Percentiles rank a stretch among this genome's conserved stretches.
Evolutionary conservation across 2,113 vertebrate species (phyloP).

Genomic region (Thinocorus orbignyianus): DNA sequence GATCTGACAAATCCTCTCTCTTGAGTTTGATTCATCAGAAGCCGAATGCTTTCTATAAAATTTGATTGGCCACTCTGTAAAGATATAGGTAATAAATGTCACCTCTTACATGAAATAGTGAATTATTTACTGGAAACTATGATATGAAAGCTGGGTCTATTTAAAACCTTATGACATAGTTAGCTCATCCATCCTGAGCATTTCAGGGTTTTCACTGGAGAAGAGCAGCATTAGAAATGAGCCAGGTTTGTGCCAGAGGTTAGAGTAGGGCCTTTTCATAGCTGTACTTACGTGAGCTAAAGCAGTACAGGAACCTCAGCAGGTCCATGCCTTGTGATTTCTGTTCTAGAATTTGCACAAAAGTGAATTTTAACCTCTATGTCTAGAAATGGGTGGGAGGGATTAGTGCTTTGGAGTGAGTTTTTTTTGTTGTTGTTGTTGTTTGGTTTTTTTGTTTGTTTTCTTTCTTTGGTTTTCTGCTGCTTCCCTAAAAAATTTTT

Average conservation of each 20-base stretch:
- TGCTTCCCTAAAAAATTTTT: neutral
- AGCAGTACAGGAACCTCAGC: neutral
- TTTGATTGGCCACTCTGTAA: neutral
- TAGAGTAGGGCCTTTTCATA: neutral
- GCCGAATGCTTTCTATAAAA: neutral
- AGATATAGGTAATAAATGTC: neutral
- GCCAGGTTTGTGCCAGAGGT: neutral
- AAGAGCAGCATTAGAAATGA: neutral
- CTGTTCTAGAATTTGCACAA: neutral
- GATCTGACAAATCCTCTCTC: neutral
- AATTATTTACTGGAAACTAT: neutral
- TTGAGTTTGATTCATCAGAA: neutral
- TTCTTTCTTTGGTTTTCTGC: neutral
- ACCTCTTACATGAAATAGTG: neutral
- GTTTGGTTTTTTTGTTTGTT: neutral
- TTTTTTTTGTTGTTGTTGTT: too few species aligned
- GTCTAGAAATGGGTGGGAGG: too few species aligned
- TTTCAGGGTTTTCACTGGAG: neutral
- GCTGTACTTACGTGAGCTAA: neutral
- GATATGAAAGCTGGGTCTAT: neutral
- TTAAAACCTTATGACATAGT: neutral
- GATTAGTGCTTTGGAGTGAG: neutral
- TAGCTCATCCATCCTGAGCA: neutral
- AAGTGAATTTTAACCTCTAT: neutral
- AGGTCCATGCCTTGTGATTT: neutral